phyloP scores from a whole-genome alignment of 2,888 invertebrate genomes.

The Carterocephalus palaemon region DNA sequence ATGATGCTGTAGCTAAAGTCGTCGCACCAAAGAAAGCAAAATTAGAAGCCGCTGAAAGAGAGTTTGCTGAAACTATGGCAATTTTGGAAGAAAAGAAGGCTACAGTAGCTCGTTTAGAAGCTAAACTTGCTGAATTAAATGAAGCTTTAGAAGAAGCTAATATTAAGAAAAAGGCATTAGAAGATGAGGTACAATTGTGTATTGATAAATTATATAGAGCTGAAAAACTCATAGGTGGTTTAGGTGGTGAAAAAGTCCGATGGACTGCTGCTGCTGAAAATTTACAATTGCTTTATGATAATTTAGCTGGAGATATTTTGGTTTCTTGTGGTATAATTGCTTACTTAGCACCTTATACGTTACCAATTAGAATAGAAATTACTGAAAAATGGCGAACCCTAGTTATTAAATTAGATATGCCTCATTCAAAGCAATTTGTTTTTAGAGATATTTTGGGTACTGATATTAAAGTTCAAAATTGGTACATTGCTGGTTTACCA shows the following conservation, averaged over 20 bases:
- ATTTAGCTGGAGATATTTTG: conserved; percentile 92
- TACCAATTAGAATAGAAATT: conserved; percentile 80
- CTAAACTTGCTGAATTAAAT: conserved; percentile 84
- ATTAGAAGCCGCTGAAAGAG: conserved; percentile 87
- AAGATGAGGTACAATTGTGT: conserved; percentile 87
- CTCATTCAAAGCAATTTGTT: conserved; percentile 85
- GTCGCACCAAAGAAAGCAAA: conserved; percentile 93
- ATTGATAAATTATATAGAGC: conserved; percentile 91
- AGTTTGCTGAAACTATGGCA: conserved; percentile 90
- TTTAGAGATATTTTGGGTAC: conserved; percentile 88
- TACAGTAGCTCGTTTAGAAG: conserved; percentile 87
- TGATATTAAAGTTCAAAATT: conserved; percentile 91
- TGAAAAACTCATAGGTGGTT: conserved; percentile 90
- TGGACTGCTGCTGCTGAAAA: conserved; percentile 89
- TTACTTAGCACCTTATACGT: conserved; percentile 92
- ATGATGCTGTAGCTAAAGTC: conserved; percentile 89
- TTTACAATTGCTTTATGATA: conserved; percentile 86
- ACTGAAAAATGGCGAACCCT: conserved; percentile 86
- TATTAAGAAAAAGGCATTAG: conserved; percentile 82
- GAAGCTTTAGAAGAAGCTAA: conserved; percentile 83
- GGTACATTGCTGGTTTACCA: conserved; percentile 90
- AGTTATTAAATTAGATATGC: conserved; percentile 83
- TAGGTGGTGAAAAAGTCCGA: conserved; percentile 92
- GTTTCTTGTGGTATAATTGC: conserved; percentile 93
- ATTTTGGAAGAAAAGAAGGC: conserved; percentile 90